These are phyloP conservation scores for Ochropleura leucogaster DNA, from an alignment of 2,888 invertebrate genomes.

Conservation along the genomic window DNA sequence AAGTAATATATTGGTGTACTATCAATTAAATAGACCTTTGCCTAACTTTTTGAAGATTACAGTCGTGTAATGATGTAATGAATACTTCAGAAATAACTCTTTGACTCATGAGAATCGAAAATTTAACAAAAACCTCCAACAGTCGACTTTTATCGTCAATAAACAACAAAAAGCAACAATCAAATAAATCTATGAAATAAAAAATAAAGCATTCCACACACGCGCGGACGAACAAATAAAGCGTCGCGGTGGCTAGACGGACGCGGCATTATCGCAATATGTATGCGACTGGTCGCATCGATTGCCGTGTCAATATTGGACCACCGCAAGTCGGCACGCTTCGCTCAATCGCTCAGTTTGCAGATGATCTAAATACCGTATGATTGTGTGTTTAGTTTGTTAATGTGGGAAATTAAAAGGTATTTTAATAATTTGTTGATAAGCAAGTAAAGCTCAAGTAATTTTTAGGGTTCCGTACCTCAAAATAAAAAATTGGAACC, in stretches of 20 bases:
- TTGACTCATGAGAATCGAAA: conserved; percentile 16
- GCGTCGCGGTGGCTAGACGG: conserved; percentile 73
- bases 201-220: conserved; percentile 71
- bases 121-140: conserved; percentile 35
- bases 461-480: too few species aligned
- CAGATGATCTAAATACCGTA: conserved; percentile 65
- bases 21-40: too few species aligned
- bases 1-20: too few species aligned
- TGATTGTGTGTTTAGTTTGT: conserved; percentile 51
- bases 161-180: conserved; percentile 59
- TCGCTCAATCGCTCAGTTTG: conserved; percentile 59
- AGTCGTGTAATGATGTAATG: too few species aligned
- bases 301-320: conserved; percentile 77
- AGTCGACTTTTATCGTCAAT: conserved; percentile 49
- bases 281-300: conserved; percentile 70
- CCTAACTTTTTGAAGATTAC: too few species aligned
- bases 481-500: too few species aligned
- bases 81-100: background rate
- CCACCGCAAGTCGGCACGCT: conserved; percentile 71
- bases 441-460: background rate
- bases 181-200: conserved; percentile 60
- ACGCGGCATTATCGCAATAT: conserved; percentile 68
- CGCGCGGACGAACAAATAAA: conserved; percentile 70
- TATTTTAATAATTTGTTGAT: background rate
- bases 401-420: conserved; percentile 48